Evolutionary conservation across 2,888 invertebrate genomes (phyloP), one percentile per base, ranked within the genome.

Genomic region (Odontothrips loti): DNA sequence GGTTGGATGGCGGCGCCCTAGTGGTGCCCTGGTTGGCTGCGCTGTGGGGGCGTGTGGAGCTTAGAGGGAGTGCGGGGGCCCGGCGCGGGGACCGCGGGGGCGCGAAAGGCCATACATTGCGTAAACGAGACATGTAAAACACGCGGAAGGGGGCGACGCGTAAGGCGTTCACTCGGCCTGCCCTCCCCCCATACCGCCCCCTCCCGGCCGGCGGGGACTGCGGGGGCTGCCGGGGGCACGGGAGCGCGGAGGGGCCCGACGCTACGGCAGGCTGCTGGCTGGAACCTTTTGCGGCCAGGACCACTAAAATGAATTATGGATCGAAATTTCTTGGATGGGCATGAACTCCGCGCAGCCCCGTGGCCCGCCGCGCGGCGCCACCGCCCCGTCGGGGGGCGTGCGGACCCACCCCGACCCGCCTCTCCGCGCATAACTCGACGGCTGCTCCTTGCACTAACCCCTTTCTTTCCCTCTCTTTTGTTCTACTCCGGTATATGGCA

Each of bases 51-150:
- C 34, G 34, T 43, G 34, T 6, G 34, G 34, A 2, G 34, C 34
- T 43, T 43, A 43, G n/a, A n/a, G n/a, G n/a, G n/a, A n/a, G n/a
- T n/a, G n/a, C 34, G 34, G 34, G 34, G 34, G 34, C 68, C 23
- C 68, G 68, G n/a, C n/a, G 20, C n/a, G n/a, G 15, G 63, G 63
- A 23, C n/a, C 9, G 68, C 23, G 23, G 68, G 11, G 23, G 68
- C 68, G 23, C 68, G 68, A 23, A 75, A 27, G 68, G 68, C 68
- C 68, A 75, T 75, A 75, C 68, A 75, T 75, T 27, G 68, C 68
- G 68, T 75, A 75, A 75, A 75, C 68, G 68, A 75, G 68, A 75
- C 68, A 75, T 75, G 68, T 75, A 75, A 75, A 75, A 75, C 68
- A 75, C 68, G 68, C 23, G 68, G 68, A 75, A 27, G 68, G 23